Percentiles rank a stretch among this genome's conserved stretches.
These are phyloP conservation scores for Caenorhabditis macrosperma DNA, from an alignment of 2,888 invertebrate genomes.

Conservation along the genomic window DNA sequence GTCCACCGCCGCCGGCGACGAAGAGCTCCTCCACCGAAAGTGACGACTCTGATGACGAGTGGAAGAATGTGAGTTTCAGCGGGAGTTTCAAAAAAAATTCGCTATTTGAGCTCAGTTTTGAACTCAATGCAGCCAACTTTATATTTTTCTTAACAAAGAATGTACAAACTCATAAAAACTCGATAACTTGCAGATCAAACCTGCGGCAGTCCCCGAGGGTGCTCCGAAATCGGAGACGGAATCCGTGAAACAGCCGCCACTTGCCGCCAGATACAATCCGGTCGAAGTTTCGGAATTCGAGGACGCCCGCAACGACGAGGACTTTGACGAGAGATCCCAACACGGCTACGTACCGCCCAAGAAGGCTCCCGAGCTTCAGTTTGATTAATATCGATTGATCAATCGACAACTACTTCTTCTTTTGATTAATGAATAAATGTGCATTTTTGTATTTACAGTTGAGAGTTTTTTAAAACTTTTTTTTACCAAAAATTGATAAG, in stretches of 20 bases:
- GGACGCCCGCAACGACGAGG: slow-evolving; percentile 9
- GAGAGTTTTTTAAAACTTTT: no score
- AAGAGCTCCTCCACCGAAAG: neutral
- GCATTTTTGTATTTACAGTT: no score
- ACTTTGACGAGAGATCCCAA: slow-evolving; percentile 6
- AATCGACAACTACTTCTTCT: no score
- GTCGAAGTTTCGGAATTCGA: slow-evolving; percentile 45
- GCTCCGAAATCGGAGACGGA: slow-evolving; percentile 29
- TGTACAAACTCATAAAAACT: no score
- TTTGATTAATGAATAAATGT: no score
- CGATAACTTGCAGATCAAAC: slow-evolving; percentile 51
- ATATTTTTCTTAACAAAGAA: no score
- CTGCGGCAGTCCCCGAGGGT: neutral
- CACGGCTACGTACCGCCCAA: slow-evolving; percentile 11
- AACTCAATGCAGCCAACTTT: no score
- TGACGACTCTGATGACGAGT: slow-evolving; percentile 26
- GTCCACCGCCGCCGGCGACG: neutral
- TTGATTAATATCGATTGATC: no score
- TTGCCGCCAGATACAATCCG: slow-evolving; percentile 11
- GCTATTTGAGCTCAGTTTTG: no score
- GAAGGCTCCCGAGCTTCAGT: slow-evolving; percentile 21
- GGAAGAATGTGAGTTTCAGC: slow-evolving; percentile 24
- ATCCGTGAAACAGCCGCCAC: slow-evolving; percentile 4
- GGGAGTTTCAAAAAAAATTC: neutral
- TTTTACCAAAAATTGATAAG: no score